Evolutionary conservation across 1,140 invertebrate species (phyloP).

Genomic region (Drosophila nikananu): DNA sequence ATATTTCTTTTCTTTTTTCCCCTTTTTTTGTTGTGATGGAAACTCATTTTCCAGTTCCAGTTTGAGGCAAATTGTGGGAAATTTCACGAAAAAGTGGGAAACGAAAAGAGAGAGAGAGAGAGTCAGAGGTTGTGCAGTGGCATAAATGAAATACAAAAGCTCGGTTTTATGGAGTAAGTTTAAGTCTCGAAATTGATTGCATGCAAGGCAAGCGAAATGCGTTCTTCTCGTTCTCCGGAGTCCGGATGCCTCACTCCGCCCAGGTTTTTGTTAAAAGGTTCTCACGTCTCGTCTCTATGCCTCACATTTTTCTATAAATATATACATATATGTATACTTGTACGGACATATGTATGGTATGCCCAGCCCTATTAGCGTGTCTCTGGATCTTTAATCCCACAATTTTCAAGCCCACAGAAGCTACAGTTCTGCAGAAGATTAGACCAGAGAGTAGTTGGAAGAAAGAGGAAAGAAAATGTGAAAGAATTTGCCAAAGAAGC

Average conservation of each 20-base stretch:
- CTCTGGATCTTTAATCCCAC: slow-evolving; percentile 27
- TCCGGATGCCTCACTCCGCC: neutral
- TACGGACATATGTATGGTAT: neutral
- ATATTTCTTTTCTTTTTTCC: slow-evolving; percentile 26
- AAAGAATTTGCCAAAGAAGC: neutral
- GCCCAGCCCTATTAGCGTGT: slow-evolving; percentile 38
- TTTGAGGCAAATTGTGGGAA: slow-evolving; percentile 74
- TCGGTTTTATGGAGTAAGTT: slow-evolving; percentile 53
- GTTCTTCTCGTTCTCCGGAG: neutral
- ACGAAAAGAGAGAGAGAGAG: slow-evolving; percentile 13
- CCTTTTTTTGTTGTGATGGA: slow-evolving; percentile 50
- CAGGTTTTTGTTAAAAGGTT: slow-evolving; percentile 59
- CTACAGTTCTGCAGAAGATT: slow-evolving; percentile 20
- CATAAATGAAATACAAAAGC: slow-evolving; percentile 55
- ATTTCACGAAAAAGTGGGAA: slow-evolving; percentile 67
- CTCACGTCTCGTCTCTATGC: slow-evolving; percentile 69
- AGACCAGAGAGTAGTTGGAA: slow-evolving; percentile 10
- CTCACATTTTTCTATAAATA: slow-evolving; percentile 23
- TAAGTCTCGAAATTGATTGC: slow-evolving; percentile 43
- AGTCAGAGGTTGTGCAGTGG: slow-evolving; percentile 11
- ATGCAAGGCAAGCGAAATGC: slow-evolving; percentile 29
- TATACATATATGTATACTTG: neutral
- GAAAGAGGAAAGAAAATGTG: neutral
- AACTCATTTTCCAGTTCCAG: slow-evolving; percentile 62
- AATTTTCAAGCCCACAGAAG: slow-evolving; percentile 10